Conservation (phyloP, 2,797 vertebrate species). For the Pterois miles region DNA sequence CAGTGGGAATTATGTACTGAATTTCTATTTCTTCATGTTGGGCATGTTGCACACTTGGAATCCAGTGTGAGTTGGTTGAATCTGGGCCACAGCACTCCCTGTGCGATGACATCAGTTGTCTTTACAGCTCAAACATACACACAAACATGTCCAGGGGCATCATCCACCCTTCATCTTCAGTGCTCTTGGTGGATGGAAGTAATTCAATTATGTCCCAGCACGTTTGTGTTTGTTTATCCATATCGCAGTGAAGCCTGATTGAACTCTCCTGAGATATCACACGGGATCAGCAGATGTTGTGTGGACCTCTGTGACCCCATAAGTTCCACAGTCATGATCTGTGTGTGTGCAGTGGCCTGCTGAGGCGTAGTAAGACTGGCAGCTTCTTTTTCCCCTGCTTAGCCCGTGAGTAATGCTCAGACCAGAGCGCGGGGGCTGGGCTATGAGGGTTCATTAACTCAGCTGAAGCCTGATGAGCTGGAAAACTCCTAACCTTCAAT, state of each 20-base stretch:
- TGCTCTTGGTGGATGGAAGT: constrained; percentile 60
- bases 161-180: constrained; percentile 41
- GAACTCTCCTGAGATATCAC: constrained; percentile 64
- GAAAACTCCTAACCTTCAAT: constrained; percentile 69
- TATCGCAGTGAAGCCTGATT: constrained; percentile 61
- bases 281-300: constrained; percentile 76
- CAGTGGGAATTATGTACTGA: background rate
- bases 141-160: constrained; percentile 57
- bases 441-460: constrained; percentile 77
- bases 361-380: constrained; percentile 66
- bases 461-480: constrained; percentile 71
- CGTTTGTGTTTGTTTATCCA: constrained; percentile 76
- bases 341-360: constrained; percentile 47
- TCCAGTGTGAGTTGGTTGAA: constrained; percentile 5
- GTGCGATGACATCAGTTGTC: constrained; percentile 51
- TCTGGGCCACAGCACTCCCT: constrained; percentile 29
- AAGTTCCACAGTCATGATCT: constrained; percentile 65
- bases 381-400: constrained; percentile 60
- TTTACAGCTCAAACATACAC: constrained; percentile 45
- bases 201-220: constrained; percentile 73
- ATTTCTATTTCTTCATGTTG: background rate
- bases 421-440: constrained; percentile 54
- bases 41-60: constrained; percentile 5
- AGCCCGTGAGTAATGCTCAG: constrained; percentile 66
- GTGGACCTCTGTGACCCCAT: constrained; percentile 60